These are phyloP conservation scores for Tolypeutes matacus DNA, from an alignment of 2,797 vertebrate genomes.

Conservation along the genomic window DNA sequence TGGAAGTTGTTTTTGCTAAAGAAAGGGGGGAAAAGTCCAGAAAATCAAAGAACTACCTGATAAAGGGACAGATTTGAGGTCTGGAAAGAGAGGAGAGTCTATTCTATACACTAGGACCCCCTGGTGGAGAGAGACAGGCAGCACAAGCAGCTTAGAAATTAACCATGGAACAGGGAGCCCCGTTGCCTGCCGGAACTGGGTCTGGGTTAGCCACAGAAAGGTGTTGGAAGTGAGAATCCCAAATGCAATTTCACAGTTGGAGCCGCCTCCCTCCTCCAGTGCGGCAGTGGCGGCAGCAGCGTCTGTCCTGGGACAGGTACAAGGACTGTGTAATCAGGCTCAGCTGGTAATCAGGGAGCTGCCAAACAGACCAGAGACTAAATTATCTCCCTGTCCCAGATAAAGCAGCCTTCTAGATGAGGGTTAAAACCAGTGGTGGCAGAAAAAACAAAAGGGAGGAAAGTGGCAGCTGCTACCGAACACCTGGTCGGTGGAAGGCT, in stretches of 20 bases:
- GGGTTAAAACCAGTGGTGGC: slow-evolving; percentile 83
- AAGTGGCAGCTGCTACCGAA: slow-evolving; percentile 75
- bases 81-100: neutral
- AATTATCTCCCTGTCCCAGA: slow-evolving; percentile 84
- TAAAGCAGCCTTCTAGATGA: slow-evolving; percentile 81
- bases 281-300: neutral
- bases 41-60: neutral
- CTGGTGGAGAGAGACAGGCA: neutral
- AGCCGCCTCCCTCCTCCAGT: neutral
- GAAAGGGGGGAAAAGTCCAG: neutral
- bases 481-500: slow-evolving; percentile 81
- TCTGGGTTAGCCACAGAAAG: neutral
- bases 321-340: slow-evolving; percentile 86
- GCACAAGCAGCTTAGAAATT: neutral
- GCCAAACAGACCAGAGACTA: slow-evolving; percentile 84
- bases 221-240: slow-evolving; percentile 10
- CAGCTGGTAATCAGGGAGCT: slow-evolving; percentile 88
- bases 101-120: neutral
- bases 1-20: neutral
- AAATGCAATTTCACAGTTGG: slow-evolving; percentile 49
- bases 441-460: slow-evolving; percentile 63
- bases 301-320: slow-evolving; percentile 83
- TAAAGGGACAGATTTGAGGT: neutral
- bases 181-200: neutral
- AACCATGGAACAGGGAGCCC: neutral